Conservation (phyloP, 2,113 vertebrate species). For the Rhineura floridana region DNA sequence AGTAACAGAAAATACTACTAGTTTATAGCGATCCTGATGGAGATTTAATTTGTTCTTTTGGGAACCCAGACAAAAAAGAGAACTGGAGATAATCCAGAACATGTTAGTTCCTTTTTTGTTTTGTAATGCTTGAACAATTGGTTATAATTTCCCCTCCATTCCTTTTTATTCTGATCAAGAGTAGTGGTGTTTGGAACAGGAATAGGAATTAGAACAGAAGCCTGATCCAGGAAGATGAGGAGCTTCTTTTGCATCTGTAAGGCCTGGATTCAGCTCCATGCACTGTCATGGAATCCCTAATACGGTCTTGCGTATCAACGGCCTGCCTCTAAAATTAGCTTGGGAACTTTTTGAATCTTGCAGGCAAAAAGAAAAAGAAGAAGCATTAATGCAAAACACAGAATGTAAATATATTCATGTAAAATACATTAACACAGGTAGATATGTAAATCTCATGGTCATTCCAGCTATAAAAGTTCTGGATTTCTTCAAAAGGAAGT, state of each 20-base stretch:
- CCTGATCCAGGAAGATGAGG: neutral
- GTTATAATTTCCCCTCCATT: neutral
- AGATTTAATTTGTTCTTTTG: constrained; percentile 10
- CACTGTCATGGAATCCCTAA: neutral
- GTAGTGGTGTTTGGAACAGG: neutral
- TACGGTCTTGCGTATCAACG: neutral
- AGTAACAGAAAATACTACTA: neutral
- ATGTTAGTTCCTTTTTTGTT: neutral
- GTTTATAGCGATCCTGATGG: constrained; percentile 18
- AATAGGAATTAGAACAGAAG: neutral
- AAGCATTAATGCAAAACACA: neutral
- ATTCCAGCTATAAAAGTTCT: neutral
- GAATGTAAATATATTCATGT: neutral
- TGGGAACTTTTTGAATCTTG: neutral
- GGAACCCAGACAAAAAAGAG: neutral
- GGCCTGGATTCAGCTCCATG: neutral
- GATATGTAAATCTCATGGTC: neutral
- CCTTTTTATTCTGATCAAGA: neutral
- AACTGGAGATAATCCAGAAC: neutral
- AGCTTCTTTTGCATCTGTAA: neutral
- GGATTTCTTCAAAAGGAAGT: neutral
- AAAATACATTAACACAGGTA: neutral
- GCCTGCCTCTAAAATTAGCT: neutral
- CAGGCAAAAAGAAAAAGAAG: neutral
- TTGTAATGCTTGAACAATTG: neutral